Percentiles rank a stretch among this genome's conserved stretches.
These are phyloP conservation scores for Brachycybe producta DNA, from an alignment of 2,888 invertebrate species.

Conservation along the genomic window DNA sequence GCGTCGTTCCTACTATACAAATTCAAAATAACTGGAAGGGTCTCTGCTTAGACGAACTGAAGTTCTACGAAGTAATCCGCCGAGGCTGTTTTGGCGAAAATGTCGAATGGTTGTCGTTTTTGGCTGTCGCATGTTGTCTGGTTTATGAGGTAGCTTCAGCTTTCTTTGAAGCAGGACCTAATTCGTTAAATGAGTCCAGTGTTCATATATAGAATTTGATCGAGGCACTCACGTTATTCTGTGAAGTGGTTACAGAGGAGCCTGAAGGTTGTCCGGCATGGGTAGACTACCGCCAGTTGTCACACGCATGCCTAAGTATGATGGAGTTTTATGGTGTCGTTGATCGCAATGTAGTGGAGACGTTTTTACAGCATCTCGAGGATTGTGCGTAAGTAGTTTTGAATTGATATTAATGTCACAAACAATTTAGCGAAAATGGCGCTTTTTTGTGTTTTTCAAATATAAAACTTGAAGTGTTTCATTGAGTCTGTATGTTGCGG, in stretches of 20 bases:
- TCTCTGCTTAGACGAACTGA: constrained; percentile 40
- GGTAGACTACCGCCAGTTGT: constrained; percentile 38
- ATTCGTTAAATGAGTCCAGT: background rate
- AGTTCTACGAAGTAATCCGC: constrained; percentile 52
- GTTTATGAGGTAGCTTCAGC: constrained; percentile 11
- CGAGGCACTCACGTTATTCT: constrained; percentile 64
- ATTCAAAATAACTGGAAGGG: constrained; percentile 31
- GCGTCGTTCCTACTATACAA: constrained; percentile 12
- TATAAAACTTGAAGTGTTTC: no score
- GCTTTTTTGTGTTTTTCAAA: no score
- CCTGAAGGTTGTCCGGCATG: constrained; percentile 69
- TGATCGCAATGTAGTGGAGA: background rate
- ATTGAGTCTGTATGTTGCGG: no score
- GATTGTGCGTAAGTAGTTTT: constrained; percentile 14
- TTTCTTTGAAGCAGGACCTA: background rate
- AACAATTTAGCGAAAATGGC: no score
- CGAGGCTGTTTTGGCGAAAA: constrained; percentile 53
- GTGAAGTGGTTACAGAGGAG: constrained; percentile 67
- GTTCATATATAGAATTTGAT: constrained; percentile 45
- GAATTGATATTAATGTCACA: no score
- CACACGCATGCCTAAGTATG: constrained; percentile 6
- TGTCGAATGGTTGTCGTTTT: constrained; percentile 58
- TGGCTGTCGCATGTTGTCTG: constrained; percentile 57
- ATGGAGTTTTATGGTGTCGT: background rate
- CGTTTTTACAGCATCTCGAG: constrained; percentile 4